Evolutionary conservation across 2,797 vertebrate genomes (phyloP).

Genomic region (Diceros bicornis): DNA sequence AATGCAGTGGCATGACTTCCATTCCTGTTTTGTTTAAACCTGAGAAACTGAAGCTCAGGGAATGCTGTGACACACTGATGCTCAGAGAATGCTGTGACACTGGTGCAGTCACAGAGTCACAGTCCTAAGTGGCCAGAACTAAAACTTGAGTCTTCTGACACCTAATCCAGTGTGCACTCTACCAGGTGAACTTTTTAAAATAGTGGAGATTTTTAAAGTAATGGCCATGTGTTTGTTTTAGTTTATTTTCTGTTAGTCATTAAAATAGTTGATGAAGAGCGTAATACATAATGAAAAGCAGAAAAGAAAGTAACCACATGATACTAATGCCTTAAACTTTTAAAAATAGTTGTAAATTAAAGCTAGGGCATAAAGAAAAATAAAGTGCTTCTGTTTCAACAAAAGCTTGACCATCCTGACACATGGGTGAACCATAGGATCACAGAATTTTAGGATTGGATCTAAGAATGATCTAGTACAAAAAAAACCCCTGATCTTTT

Average conservation of each 20-base stretch:
- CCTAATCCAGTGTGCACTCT: too few relatives aligned
- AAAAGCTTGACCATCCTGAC: neutral
- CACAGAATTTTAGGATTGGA: neutral
- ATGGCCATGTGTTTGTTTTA: neutral
- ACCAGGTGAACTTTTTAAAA: neutral
- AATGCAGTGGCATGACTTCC: neutral
- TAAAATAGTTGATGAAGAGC: neutral
- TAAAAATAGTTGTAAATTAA: neutral
- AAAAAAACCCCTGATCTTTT: neutral
- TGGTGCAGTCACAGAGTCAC: too few relatives aligned
- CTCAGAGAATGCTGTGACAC: neutral
- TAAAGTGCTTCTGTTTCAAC: neutral
- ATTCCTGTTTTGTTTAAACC: neutral
- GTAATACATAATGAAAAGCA: neutral
- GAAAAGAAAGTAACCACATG: neutral
- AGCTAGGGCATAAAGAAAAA: neutral
- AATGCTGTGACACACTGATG: too few relatives aligned
- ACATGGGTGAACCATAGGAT: neutral
- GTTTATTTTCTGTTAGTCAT: neutral
- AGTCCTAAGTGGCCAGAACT: too few relatives aligned
- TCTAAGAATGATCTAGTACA: neutral
- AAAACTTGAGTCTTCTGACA: neutral
- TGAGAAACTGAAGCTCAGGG: neutral
- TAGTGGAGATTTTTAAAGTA: neutral
- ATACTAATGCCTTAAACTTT: neutral